phyloP scores from a whole-genome alignment of 1,140 invertebrate species.

The Thalassaphorura encarpata region DNA sequence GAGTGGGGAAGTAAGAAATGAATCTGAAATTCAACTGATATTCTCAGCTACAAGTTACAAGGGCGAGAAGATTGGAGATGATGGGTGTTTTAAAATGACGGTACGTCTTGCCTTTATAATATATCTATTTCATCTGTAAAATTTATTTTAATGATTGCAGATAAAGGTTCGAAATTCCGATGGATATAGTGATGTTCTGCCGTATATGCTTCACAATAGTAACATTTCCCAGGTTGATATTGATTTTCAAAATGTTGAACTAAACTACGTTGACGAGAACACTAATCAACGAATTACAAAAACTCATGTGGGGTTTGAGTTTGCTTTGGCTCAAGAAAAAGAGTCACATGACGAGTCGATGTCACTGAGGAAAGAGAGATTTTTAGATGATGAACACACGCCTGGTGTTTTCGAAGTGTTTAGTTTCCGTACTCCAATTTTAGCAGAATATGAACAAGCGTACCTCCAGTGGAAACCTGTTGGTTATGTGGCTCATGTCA shows the following conservation, averaged over 20 bases:
- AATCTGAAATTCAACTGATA: constrained; percentile 10
- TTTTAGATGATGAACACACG: constrained; percentile 29
- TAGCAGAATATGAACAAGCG: constrained; percentile 13
- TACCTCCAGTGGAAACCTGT: constrained; percentile 31
- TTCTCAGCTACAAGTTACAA: constrained; percentile 13
- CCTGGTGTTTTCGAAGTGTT: constrained; percentile 28
- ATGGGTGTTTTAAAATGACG: constrained; percentile 20
- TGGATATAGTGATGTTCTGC: constrained; percentile 25
- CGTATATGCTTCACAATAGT: constrained; percentile 27
- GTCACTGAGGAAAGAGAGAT: not conserved
- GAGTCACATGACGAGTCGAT: not conserved
- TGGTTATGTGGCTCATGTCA: constrained; percentile 15
- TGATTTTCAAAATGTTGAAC: constrained; percentile 22
- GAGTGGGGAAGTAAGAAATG: not conserved
- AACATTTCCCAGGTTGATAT: constrained; percentile 29
- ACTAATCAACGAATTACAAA: constrained; percentile 14
- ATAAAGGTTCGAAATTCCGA: constrained; percentile 22
- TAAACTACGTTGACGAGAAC: constrained; percentile 10
- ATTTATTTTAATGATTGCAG: constrained; percentile 4
- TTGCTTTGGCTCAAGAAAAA: constrained; percentile 20
- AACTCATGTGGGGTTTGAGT: constrained; percentile 19
- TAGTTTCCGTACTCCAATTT: constrained; percentile 18
- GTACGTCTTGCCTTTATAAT: constrained; percentile 5
- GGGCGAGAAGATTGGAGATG: constrained; percentile 9
- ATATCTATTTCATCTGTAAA: not conserved